A percentile compares a stretch with the other conserved stretches of the same genome.
Evolutionary conservation across 2,888 invertebrate genomes (phyloP).

Genomic region (Hemithea aestivaria): DNA sequence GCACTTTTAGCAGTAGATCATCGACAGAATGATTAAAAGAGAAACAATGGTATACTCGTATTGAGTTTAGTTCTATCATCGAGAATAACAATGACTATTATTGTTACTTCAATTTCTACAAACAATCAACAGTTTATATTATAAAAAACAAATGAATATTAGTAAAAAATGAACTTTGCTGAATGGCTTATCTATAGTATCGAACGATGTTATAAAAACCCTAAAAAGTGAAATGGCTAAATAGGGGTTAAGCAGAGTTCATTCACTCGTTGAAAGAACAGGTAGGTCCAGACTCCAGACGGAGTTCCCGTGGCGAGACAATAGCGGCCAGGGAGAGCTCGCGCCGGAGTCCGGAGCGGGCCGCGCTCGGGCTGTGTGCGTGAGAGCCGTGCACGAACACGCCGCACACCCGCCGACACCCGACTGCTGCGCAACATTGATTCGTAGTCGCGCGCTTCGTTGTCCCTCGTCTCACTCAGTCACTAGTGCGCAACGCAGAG

Average conservation of each 20-base stretch:
- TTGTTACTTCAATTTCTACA: slow-evolving; percentile 9
- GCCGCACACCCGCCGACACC: slow-evolving; percentile 55
- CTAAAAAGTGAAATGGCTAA: too few species aligned
- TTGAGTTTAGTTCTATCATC: slow-evolving; percentile 3
- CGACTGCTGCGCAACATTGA: slow-evolving; percentile 69
- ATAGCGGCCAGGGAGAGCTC: slow-evolving; percentile 28
- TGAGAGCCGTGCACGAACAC: slow-evolving; percentile 36
- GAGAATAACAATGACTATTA: slow-evolving; percentile 8
- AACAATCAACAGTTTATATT: slow-evolving; percentile 9
- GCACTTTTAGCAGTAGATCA: too few species aligned
- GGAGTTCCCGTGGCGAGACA: slow-evolving; percentile 45
- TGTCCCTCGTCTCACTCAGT: slow-evolving; percentile 61
- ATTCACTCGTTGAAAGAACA: slow-evolving; percentile 43
- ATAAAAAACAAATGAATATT: too few species aligned
- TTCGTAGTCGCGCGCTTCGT: slow-evolving; percentile 64
- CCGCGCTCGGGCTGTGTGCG: slow-evolving; percentile 29
- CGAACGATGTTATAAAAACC: too few species aligned
- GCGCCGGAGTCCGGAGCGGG: background rate
- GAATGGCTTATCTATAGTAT: too few species aligned
- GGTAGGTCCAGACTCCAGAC: slow-evolving; percentile 43
- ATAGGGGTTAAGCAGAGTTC: slow-evolving; percentile 48
- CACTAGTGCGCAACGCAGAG: slow-evolving; percentile 75
- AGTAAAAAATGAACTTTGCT: too few species aligned
- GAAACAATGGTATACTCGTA: slow-evolving; percentile 5
- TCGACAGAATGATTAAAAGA: slow-evolving; percentile 1